Percentiles rank a stretch among this genome's conserved stretches.
Conservation (phyloP, 2,113 vertebrate species). For the Macquaria ambigua region DNA sequence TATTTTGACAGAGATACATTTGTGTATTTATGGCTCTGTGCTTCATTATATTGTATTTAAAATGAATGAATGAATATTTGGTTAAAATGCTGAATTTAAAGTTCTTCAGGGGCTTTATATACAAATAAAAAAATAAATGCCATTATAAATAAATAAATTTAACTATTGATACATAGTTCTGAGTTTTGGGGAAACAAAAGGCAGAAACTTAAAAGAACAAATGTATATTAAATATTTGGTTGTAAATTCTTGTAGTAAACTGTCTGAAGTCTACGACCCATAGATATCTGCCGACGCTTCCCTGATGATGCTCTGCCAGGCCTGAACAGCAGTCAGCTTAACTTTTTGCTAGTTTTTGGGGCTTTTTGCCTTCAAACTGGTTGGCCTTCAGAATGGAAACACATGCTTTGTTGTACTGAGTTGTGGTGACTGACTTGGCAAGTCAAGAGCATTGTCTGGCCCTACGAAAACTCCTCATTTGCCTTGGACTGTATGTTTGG, state of each 20-base stretch:
- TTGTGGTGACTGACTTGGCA: neutral
- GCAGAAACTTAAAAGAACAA: neutral
- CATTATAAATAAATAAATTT: neutral
- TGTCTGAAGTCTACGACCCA: neutral
- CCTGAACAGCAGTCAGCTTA: too few species aligned
- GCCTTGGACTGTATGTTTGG: neutral
- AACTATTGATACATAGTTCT: neutral
- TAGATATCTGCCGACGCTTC: neutral
- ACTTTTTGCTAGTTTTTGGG: neutral
- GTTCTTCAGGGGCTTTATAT: neutral
- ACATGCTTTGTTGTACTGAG: neutral
- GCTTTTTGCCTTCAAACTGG: neutral
- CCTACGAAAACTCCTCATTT: neutral
- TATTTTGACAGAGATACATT: conserved; percentile 14
- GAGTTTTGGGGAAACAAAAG: neutral
- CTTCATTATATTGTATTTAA: neutral
- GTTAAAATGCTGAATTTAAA: neutral
- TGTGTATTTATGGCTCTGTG: neutral
- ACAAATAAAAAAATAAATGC: too few species aligned
- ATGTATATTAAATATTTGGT: neutral
- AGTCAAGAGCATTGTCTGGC: neutral
- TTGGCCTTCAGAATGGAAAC: neutral
- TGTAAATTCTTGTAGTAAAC: neutral
- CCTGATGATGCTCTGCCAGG: neutral
- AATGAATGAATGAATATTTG: neutral